Conservation (phyloP, 1,140 invertebrate species). For the Diabrotica undecimpunctata region DNA sequence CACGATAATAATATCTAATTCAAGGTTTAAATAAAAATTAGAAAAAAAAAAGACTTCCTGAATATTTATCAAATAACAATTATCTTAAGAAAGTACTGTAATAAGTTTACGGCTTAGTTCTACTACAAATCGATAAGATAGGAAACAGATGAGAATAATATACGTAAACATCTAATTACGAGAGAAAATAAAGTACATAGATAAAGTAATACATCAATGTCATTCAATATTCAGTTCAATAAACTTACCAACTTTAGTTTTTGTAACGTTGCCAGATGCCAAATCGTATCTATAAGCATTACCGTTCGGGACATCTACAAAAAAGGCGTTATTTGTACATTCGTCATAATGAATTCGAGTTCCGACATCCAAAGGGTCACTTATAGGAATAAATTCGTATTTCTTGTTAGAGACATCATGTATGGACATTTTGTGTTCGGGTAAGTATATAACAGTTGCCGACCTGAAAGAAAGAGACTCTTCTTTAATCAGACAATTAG, state of each 20-base stretch:
- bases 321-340: conserved; percentile 53
- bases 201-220: not conserved
- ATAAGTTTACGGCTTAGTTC: not conserved
- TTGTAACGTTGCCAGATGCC: conserved; percentile 46
- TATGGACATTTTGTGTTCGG: conserved; percentile 10
- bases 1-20: too few relatives aligned
- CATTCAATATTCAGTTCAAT: too few relatives aligned
- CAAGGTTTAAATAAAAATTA: too few relatives aligned
- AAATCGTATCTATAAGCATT: conserved; percentile 55
- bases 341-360: conserved; percentile 64
- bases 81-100: too few relatives aligned
- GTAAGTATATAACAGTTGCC: not conserved
- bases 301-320: conserved; percentile 57
- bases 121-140: too few relatives aligned
- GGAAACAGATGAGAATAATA: not conserved
- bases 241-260: conserved; percentile 45
- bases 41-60: too few relatives aligned
- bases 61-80: too few relatives aligned
- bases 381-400: conserved; percentile 6
- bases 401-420: too few relatives aligned
- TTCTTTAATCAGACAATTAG: not conserved
- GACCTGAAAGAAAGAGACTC: not conserved
- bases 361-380: conserved; percentile 42
- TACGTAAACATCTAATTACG: not conserved
- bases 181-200: not conserved